Conservation (phyloP, 2,113 vertebrate species). For the Eudyptes chrysolophus region DNA sequence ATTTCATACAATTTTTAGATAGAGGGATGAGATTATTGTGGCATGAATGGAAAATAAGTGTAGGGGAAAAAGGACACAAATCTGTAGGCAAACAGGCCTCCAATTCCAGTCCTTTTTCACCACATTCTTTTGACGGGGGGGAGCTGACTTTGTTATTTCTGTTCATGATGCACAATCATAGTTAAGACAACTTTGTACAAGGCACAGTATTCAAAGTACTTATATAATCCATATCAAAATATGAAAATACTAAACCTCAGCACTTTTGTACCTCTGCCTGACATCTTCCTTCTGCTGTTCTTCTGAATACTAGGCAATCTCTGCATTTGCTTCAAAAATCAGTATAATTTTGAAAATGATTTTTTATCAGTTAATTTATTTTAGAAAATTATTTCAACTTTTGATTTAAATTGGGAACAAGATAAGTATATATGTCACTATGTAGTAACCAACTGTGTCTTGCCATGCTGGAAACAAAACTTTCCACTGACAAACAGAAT, state of each 20-base stretch:
- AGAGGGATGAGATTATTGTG: not conserved
- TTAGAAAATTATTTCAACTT: not conserved
- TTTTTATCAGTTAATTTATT: not conserved
- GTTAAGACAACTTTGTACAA: not conserved
- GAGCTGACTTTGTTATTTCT: not conserved
- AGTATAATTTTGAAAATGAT: not conserved
- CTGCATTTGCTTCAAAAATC: not conserved
- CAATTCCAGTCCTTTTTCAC: not conserved
- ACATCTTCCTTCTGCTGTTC: not conserved
- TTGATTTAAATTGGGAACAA: not conserved
- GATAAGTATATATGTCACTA: not conserved
- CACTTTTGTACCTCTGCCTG: not conserved
- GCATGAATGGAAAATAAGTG: not conserved
- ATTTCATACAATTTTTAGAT: not conserved
- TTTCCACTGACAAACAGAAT: not conserved
- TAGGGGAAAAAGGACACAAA: not conserved
- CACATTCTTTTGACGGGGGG: accelerated
- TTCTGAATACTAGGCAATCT: not conserved
- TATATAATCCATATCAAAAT: not conserved
- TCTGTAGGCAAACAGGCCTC: not conserved
- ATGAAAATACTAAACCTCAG: not conserved
- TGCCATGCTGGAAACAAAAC: not conserved
- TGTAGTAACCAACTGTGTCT: not conserved
- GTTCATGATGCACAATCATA: not conserved
- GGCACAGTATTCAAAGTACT: not conserved